Conservation (phyloP, 2,888 invertebrate species). For the Gymnosoma rotundatum region DNA sequence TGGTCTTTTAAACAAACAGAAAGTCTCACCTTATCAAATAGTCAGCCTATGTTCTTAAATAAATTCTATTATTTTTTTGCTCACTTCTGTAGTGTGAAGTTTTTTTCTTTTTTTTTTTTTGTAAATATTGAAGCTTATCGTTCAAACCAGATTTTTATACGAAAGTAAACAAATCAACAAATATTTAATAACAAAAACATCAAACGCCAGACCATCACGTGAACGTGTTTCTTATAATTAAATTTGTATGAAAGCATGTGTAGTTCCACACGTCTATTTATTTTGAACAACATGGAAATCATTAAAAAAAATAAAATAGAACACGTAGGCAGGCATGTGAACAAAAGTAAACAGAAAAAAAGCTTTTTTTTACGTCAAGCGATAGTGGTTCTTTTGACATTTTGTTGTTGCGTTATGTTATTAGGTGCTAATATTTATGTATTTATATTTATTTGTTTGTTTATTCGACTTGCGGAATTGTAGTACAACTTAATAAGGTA, state of each 20-base stretch:
- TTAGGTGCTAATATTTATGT: neutral
- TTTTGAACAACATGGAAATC: slow-evolving; percentile 7
- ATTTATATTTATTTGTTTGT: too few relatives aligned
- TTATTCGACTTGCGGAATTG: too few relatives aligned
- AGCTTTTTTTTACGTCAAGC: slow-evolving; percentile 10
- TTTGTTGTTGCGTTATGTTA: neutral
- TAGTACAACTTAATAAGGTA: too few relatives aligned
- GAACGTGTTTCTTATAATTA: slow-evolving; percentile 37
- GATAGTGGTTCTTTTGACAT: neutral
- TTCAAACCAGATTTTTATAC: neutral
- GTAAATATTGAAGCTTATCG: neutral
- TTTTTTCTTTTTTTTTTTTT: neutral
- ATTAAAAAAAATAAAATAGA: neutral
- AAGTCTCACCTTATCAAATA: too few relatives aligned
- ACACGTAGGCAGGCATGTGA: slow-evolving; percentile 17
- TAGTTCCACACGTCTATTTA: neutral
- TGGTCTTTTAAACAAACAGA: too few relatives aligned
- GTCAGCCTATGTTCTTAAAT: too few relatives aligned
- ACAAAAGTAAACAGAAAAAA: slow-evolving; percentile 14
- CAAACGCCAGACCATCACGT: slow-evolving; percentile 56
- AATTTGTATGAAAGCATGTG: neutral
- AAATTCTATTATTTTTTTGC: neutral
- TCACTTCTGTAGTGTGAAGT: neutral
- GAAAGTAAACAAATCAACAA: neutral
- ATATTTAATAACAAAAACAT: neutral